phyloP scores from a whole-genome alignment of 2,113 vertebrate genomes.

The Scophthalmus maximus region DNA sequence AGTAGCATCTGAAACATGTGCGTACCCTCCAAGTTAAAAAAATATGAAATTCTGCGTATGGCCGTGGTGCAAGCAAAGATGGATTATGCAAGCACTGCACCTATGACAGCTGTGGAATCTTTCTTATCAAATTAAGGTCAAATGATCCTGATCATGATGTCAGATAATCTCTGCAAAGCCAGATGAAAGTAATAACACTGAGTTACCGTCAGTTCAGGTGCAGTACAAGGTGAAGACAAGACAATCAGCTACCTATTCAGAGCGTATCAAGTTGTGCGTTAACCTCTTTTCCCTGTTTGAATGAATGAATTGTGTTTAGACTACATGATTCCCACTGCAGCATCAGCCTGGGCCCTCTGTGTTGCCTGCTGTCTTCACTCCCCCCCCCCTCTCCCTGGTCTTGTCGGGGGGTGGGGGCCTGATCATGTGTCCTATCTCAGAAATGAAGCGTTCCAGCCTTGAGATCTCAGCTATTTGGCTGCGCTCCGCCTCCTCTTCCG shows the following conservation, averaged over 20 bases:
- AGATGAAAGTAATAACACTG: conserved; percentile 4
- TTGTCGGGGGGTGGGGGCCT: conserved; percentile 6
- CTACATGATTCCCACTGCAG: conserved; percentile 4
- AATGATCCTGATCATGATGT: not conserved
- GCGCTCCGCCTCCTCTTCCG: conserved; percentile 64
- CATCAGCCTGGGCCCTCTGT: not conserved
- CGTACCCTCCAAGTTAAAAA: not conserved
- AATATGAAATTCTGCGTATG: not conserved
- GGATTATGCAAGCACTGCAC: not conserved
- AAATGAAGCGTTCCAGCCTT: conserved; percentile 50
- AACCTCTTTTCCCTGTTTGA: not conserved
- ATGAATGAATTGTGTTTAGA: conserved; percentile 11
- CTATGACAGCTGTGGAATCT: not conserved
- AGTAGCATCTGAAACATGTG: not conserved
- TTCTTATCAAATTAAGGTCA: conserved; percentile 16
- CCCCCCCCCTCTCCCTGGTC: not conserved
- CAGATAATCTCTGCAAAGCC: conserved; percentile 5
- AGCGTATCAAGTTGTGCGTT: not conserved
- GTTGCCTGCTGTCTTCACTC: conserved; percentile 5
- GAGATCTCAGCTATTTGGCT: conserved; percentile 50
- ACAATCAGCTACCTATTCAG: not conserved
- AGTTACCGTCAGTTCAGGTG: not conserved
- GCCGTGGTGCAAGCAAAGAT: not conserved
- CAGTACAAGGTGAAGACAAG: conserved; percentile 24
- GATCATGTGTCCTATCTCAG: conserved; percentile 19